These are phyloP conservation scores for Scolopax rusticola DNA, from an alignment of 2,797 vertebrate genomes.

Conservation along the genomic window DNA sequence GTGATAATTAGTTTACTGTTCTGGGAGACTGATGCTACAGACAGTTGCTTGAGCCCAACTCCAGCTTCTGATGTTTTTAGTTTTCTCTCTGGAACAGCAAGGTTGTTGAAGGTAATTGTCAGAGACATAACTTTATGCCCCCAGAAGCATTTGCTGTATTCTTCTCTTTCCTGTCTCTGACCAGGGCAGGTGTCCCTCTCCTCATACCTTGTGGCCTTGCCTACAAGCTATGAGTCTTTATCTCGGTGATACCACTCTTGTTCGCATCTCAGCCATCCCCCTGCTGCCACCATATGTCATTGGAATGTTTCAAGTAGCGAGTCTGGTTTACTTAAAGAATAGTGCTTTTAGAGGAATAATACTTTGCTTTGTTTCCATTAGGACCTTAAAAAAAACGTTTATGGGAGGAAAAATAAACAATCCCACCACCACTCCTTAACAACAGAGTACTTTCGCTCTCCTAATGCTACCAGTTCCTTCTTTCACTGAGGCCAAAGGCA, in stretches of 20 bases:
- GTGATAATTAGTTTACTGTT: not conserved
- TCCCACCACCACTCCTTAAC: slow-evolving; percentile 72
- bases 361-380: slow-evolving; percentile 75
- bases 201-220: not conserved
- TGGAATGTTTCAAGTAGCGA: slow-evolving; percentile 75
- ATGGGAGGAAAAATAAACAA: slow-evolving; percentile 77
- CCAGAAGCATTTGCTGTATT: not conserved
- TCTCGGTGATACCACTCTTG: not conserved
- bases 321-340: slow-evolving; percentile 75
- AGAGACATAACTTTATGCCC: not conserved
- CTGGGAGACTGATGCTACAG: not conserved
- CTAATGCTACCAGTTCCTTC: slow-evolving; percentile 64
- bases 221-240: not conserved
- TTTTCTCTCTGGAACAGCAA: not conserved
- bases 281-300: slow-evolving; percentile 66
- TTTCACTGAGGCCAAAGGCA: slow-evolving; percentile 48
- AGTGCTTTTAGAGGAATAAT: slow-evolving; percentile 75
- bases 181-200: not conserved
- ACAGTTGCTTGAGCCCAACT: not conserved
- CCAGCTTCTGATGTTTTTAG: not conserved
- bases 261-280: not conserved
- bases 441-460: slow-evolving; percentile 71
- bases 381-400: slow-evolving; percentile 65
- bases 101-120: not conserved
- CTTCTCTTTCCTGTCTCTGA: not conserved